Percentiles rank a stretch among this genome's conserved stretches.
These are phyloP conservation scores for Plutomurus gul DNA, from an alignment of 1,140 invertebrate species.

Conservation along the genomic window DNA sequence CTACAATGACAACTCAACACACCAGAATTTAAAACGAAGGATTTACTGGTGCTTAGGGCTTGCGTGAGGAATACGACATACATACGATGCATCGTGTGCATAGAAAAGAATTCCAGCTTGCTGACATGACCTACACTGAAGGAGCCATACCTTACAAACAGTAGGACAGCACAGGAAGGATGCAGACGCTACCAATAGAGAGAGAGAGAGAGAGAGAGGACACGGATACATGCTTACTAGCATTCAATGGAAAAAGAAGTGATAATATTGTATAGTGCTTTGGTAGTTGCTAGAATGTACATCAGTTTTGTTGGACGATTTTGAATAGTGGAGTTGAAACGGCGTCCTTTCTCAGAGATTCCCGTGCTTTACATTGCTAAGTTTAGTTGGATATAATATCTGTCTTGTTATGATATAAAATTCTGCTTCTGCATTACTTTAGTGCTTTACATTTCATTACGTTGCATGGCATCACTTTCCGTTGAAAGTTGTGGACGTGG, in stretches of 20 bases:
- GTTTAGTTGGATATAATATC: too few relatives aligned
- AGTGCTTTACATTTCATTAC: conserved; percentile 22
- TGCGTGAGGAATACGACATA: too few relatives aligned
- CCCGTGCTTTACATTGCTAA: not conserved
- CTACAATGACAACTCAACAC: not conserved
- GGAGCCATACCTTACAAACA: not conserved
- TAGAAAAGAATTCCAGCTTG: not conserved
- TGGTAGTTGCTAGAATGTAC: not conserved
- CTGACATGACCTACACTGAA: not conserved
- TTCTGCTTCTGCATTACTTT: conserved; percentile 8
- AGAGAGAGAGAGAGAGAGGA: too few relatives aligned
- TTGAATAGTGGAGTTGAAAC: not conserved
- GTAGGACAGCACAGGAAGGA: not conserved
- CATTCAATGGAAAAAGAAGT: conserved; percentile 8
- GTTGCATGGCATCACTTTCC: conserved; percentile 15
- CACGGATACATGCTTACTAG: not conserved
- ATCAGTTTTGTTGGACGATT: conserved; percentile 14
- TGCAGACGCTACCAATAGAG: too few relatives aligned
- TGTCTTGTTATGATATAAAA: conserved; percentile 10
- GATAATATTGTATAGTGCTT: conserved; percentile 2
- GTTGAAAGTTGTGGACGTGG: conserved; percentile 10
- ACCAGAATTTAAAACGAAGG: conserved; percentile 15
- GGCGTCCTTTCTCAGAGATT: not conserved
- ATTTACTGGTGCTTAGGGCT: too few relatives aligned
- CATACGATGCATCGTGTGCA: not conserved